Conservation (phyloP, 2,888 invertebrate genomes). For the Kuschelorhynchus macadamiae region DNA sequence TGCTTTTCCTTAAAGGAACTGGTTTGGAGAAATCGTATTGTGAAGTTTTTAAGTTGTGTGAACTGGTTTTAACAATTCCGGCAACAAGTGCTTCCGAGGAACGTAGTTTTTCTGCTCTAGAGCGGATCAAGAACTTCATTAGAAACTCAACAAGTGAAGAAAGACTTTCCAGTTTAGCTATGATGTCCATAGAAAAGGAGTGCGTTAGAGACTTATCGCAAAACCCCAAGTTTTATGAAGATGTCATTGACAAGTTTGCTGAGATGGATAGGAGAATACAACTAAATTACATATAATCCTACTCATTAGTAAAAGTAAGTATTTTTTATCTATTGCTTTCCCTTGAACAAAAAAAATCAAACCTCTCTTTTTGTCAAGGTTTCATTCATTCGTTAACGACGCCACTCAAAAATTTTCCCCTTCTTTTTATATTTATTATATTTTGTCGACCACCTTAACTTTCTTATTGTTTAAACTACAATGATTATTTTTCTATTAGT, state of each 20-base stretch:
- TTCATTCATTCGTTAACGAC: too few relatives aligned
- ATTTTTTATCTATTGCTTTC: too few relatives aligned
- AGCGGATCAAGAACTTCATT: slow-evolving; percentile 25
- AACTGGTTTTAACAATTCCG: slow-evolving; percentile 39
- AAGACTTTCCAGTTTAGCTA: slow-evolving; percentile 11
- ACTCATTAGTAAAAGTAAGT: background rate
- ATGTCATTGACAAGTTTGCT: slow-evolving; percentile 43
- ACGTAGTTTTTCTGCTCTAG: slow-evolving; percentile 20
- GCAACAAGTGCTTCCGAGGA: slow-evolving; percentile 32
- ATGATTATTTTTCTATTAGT: too few relatives aligned
- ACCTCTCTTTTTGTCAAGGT: too few relatives aligned
- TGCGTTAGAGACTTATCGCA: slow-evolving; percentile 6
- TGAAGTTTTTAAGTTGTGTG: slow-evolving; percentile 25
- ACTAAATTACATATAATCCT: slow-evolving; percentile 33
- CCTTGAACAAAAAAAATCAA: too few relatives aligned
- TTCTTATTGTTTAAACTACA: too few relatives aligned
- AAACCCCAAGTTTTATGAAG: slow-evolving; percentile 36
- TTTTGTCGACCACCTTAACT: too few relatives aligned
- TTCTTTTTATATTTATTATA: too few relatives aligned
- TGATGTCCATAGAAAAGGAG: slow-evolving; percentile 20
- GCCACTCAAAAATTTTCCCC: too few relatives aligned
- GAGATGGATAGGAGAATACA: slow-evolving; percentile 42
- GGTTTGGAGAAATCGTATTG: background rate
- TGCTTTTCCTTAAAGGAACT: slow-evolving; percentile 15
- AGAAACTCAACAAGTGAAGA: slow-evolving; percentile 21